Conservation (phyloP, 2,797 vertebrate species). For the Enteromius afrohamiltoni region DNA sequence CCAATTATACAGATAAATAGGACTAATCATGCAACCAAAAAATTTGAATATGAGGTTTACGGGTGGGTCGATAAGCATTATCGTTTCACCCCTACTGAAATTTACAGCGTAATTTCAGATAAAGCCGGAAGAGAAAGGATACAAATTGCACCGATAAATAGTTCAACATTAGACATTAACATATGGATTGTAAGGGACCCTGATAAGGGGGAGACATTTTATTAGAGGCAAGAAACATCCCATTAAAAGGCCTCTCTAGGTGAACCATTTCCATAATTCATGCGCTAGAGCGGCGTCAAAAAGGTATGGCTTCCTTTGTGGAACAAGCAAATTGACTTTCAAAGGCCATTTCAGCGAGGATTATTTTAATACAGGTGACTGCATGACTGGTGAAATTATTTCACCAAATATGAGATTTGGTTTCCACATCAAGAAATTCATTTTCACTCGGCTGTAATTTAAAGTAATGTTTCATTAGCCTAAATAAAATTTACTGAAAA, state of each 20-base stretch:
- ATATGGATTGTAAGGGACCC: constrained; percentile 78
- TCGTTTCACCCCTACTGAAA: constrained; percentile 76
- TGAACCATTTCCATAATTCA: constrained; percentile 74
- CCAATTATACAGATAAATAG: constrained; percentile 87
- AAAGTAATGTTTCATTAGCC: constrained; percentile 15
- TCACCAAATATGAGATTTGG: constrained; percentile 28
- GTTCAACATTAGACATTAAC: constrained; percentile 77
- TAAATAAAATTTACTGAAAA: neutral
- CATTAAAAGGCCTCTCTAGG: constrained; percentile 75
- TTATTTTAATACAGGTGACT: constrained; percentile 30
- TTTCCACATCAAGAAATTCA: constrained; percentile 36
- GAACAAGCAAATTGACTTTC: constrained; percentile 54
- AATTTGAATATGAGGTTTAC: constrained; percentile 81
- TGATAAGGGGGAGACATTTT: constrained; percentile 80
- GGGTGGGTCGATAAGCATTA: constrained; percentile 80
- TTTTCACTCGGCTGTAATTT: constrained; percentile 20
- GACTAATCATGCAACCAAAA: constrained; percentile 79
- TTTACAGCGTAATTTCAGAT: constrained; percentile 83
- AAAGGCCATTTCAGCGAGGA: constrained; percentile 43
- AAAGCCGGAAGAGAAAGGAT: constrained; percentile 71
- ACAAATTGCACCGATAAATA: constrained; percentile 78
- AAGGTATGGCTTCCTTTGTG: constrained; percentile 61
- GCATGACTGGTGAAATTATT: constrained; percentile 9
- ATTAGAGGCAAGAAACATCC: constrained; percentile 78
- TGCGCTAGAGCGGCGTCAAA: constrained; percentile 61